phyloP scores from a whole-genome alignment of 2,888 invertebrate species.

The Hydraecia micacea region DNA sequence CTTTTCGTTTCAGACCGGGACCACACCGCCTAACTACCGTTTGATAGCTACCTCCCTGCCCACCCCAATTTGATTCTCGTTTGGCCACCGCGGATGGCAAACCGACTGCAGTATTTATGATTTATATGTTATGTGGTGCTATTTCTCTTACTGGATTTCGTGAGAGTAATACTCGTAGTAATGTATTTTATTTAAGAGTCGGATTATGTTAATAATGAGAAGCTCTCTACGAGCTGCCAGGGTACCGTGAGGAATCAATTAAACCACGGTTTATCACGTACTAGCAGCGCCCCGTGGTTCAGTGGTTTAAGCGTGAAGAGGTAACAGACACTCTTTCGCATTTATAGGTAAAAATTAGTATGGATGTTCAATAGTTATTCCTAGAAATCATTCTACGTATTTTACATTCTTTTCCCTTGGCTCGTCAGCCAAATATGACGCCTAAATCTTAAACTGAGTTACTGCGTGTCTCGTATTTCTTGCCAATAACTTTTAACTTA shows the following conservation, averaged over 20 bases:
- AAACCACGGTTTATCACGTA: neutral
- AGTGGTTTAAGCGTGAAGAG: too few species aligned
- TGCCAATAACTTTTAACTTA: too few species aligned
- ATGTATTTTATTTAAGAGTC: constrained; percentile 10
- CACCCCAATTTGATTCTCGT: constrained; percentile 61
- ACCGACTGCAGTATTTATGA: constrained; percentile 60
- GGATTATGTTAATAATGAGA: too few species aligned
- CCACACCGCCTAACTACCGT: constrained; percentile 55
- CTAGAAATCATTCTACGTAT: neutral
- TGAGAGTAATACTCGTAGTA: constrained; percentile 12
- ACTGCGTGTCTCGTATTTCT: neutral
- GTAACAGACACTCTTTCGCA: too few species aligned
- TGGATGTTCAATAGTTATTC: neutral
- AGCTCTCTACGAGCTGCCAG: neutral
- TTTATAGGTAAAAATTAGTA: too few species aligned
- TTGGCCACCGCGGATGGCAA: constrained; percentile 50
- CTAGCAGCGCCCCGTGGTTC: too few species aligned
- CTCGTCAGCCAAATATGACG: neutral
- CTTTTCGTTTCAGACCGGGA: constrained; percentile 56
- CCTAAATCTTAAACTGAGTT: neutral
- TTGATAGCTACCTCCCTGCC: constrained; percentile 57
- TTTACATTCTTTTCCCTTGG: neutral
- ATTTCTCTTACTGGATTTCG: constrained; percentile 38
- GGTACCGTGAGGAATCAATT: neutral
- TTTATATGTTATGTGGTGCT: constrained; percentile 54